Evolutionary conservation across 1,140 invertebrate species (phyloP), one percentile per base, ranked within the genome.

Genomic region (Drosophila ercepeae): DNA sequence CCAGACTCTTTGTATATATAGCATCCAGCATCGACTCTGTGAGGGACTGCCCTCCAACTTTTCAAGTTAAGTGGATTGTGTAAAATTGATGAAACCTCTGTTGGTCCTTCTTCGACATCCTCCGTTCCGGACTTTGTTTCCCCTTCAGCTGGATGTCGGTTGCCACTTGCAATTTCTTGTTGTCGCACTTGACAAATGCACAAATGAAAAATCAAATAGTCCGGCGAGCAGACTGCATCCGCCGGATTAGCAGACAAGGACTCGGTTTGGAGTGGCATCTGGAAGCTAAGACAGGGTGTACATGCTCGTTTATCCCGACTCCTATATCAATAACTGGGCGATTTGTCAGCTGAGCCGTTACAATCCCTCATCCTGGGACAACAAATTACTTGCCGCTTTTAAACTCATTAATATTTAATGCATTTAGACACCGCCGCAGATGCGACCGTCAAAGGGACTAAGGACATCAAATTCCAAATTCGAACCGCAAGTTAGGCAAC

Each of bases 361-460:
- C 68, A 67, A 63, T 82, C 55, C 46, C 73, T 50, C 42, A 44
- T 68, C 49, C 42, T 19, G 29, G 44, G 41, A 55, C 42, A 68
- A 84, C 72, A 76, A 84, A 81, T 84, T 68, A 64, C 59, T 61
- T 39, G 11, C 44, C 67, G 67, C 81, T 86, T 73, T 70, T 61
- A 74, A 73, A 58, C 63, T 81, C 81, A 81, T 84, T 84, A 86
- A 86, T 76, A 64, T 76, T 84, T 86, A 84, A 84, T 84, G 76
- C 71, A 86, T 67, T 81, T 65, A 39, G 27, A 44, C 61, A 45
- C 46, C 71, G 34, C 14, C 42, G 46, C 81, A 84, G 76, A 64
- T 84, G 76, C 41, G 75, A 53, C 79, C 57, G 39, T n/a, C 60
- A n/a, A n/a, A n/a, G n/a, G n/a, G n/a, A n/a, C 18, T 32, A 45